Conservation (phyloP, 2,888 invertebrate genomes). For the Trissonchulus sp. region DNA sequence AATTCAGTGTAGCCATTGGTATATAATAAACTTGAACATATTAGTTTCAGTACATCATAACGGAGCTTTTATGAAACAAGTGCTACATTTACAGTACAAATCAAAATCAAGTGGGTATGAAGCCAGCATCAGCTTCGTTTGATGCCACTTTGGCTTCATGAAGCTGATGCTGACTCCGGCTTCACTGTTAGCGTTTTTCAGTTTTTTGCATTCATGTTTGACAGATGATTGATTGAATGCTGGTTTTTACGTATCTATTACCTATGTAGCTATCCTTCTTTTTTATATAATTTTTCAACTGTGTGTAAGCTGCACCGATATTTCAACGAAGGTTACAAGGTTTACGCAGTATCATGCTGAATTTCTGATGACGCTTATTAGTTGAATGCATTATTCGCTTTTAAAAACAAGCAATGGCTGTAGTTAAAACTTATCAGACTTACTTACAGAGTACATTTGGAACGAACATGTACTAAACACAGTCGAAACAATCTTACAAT, state of each 20-base stretch:
- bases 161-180: neutral
- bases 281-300: too few relatives aligned
- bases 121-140: neutral
- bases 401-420: neutral
- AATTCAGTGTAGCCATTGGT: too few relatives aligned
- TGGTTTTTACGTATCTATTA: neutral
- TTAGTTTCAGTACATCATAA: too few relatives aligned
- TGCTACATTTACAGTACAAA: neutral
- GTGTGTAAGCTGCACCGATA: too few relatives aligned
- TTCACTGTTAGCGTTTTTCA: neutral
- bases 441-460: neutral
- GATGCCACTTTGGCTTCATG: neutral
- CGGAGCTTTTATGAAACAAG: too few relatives aligned
- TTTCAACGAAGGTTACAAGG: too few relatives aligned
- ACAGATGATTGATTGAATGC: neutral
- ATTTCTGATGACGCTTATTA: too few relatives aligned
- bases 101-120: neutral
- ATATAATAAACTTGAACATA: too few relatives aligned
- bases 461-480: neutral
- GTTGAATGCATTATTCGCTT: neutral
- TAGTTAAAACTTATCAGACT: neutral
- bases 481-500: neutral
- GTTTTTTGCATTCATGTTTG: neutral
- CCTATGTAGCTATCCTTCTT: neutral
- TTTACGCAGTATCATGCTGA: too few relatives aligned